Evolutionary conservation across 2,888 invertebrate genomes (phyloP).

Genomic region (Margaritifera margaritifera): DNA sequence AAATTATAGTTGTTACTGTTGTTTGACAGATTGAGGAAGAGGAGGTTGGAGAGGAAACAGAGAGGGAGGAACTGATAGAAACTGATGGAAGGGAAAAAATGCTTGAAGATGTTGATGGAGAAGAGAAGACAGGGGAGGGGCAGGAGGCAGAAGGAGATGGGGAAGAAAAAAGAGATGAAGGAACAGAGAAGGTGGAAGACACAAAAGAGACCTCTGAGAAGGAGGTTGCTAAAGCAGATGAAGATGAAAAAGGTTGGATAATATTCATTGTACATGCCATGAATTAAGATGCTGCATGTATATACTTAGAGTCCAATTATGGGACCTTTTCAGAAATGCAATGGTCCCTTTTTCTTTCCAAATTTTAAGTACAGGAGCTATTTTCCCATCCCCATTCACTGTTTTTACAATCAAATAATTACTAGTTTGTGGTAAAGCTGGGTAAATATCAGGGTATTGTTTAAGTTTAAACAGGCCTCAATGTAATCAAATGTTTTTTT

Average conservation of each 20-base stretch:
- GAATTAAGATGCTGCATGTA: not conserved
- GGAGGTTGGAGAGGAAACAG: slow-evolving; percentile 23
- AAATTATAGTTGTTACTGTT: no score
- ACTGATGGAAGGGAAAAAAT: slow-evolving; percentile 17
- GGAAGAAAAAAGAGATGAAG: slow-evolving; percentile 13
- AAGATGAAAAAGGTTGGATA: slow-evolving; percentile 30
- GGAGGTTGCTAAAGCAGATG: slow-evolving; percentile 25
- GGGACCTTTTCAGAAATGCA: no score
- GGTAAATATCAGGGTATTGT: no score
- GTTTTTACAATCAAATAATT: no score
- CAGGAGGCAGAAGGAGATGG: slow-evolving; percentile 20
- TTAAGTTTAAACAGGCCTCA: no score
- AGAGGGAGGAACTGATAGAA: slow-evolving; percentile 22
- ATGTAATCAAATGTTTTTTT: no score
- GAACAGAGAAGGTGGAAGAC: slow-evolving; percentile 17
- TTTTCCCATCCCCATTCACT: no score
- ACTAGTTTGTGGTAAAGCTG: no score
- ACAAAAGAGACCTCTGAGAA: slow-evolving; percentile 28
- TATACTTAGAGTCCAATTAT: no score
- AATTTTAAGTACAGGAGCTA: no score
- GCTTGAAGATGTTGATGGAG: slow-evolving; percentile 35
- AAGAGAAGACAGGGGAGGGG: slow-evolving; percentile 30
- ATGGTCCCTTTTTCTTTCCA: no score
- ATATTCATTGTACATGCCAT: not conserved
- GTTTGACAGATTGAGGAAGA: slow-evolving; percentile 21